phyloP scores from a whole-genome alignment of 2,113 vertebrate genomes.

The Bettongia penicillata region DNA sequence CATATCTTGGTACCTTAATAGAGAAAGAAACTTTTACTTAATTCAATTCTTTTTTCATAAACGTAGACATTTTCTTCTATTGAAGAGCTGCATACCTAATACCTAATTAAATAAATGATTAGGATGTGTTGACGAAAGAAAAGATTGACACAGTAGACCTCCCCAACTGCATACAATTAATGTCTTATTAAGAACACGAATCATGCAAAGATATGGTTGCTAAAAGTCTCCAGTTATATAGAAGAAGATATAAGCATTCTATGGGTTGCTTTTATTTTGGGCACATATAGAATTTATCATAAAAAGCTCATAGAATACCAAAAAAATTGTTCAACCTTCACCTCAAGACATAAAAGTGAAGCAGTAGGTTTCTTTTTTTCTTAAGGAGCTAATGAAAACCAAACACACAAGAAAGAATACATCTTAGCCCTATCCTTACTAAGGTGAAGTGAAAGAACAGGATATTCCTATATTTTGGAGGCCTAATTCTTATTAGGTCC shows the following conservation, averaged over 20 bases:
- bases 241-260: neutral
- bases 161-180: neutral
- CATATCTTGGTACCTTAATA: neutral
- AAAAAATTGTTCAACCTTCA: neutral
- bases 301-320: neutral
- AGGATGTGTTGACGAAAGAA: neutral
- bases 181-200: neutral
- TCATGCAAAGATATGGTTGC: neutral
- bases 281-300: neutral
- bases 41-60: neutral
- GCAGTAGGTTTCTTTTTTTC: neutral
- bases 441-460: neutral
- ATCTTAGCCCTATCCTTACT: neutral
- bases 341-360: neutral
- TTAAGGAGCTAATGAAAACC: neutral
- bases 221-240: neutral
- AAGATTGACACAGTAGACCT: neutral
- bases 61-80: neutral
- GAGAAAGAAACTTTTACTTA: neutral
- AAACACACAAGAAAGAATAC: neutral
- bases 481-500: neutral
- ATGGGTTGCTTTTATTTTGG: neutral
- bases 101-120: neutral
- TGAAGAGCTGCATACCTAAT: neutral
- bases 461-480: neutral